Evolutionary conservation across 1,140 invertebrate genomes (phyloP).

Genomic region (Pseudomyrmex dendroicus): DNA sequence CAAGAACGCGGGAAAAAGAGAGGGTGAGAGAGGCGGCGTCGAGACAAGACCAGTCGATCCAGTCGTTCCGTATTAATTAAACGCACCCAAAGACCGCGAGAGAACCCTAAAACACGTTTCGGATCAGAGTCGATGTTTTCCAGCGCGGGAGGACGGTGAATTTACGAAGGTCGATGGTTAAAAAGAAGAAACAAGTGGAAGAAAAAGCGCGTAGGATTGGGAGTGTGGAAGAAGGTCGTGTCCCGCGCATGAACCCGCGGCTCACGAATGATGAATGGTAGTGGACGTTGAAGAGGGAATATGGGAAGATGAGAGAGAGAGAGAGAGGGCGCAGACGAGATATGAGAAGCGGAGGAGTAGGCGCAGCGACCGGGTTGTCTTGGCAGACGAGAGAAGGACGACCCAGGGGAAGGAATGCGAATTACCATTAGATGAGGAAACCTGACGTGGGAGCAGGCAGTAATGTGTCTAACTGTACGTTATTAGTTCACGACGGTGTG

Average conservation of each 20-base stretch:
- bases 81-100: constrained; percentile 58
- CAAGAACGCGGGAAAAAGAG: constrained; percentile 17
- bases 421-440: constrained; percentile 72
- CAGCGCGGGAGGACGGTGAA: constrained; percentile 69
- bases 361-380: constrained; percentile 17
- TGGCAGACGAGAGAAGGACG: neutral
- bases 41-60: constrained; percentile 69
- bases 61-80: constrained; percentile 73
- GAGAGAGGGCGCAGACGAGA: too few relatives aligned
- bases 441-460: constrained; percentile 71
- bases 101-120: constrained; percentile 67
- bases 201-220: constrained; percentile 35
- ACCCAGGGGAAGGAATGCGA: constrained; percentile 24
- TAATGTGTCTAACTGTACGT: constrained; percentile 79
- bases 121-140: constrained; percentile 67
- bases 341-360: neutral
- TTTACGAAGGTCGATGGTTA: constrained; percentile 54
- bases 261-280: constrained; percentile 69
- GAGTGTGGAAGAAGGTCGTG: constrained; percentile 67
- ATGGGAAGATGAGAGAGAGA: neutral
- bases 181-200: constrained; percentile 12
- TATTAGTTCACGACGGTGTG: constrained; percentile 76
- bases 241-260: constrained; percentile 62
- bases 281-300: constrained; percentile 38
- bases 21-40: constrained; percentile 25